Percentiles rank a stretch among this genome's conserved stretches.
These are phyloP conservation scores for Homarus americanus DNA, from an alignment of 1,140 invertebrate genomes.

Conservation along the genomic window DNA sequence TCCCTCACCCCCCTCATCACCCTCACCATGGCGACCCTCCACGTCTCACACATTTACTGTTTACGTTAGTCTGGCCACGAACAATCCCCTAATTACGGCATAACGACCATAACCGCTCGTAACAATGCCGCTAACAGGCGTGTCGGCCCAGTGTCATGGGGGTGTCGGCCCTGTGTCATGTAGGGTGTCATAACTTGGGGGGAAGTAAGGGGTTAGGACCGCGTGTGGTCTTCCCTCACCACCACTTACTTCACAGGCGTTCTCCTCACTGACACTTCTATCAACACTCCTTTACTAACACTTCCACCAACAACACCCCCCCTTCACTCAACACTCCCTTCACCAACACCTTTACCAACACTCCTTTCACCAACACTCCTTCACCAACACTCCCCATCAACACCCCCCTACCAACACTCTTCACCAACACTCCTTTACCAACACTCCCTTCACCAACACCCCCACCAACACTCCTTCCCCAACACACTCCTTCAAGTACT, in stretches of 20 bases:
- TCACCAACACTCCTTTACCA: too few species aligned
- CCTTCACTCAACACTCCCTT: neutral
- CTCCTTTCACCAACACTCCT: too few species aligned
- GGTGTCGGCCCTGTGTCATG: too few species aligned
- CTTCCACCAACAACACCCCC: neutral
- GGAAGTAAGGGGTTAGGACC: neutral
- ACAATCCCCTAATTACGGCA: constrained; percentile 59
- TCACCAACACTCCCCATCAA: too few species aligned
- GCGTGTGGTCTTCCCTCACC: neutral
- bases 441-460: too few species aligned
- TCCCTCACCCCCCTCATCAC: neutral
- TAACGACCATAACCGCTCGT: constrained; percentile 43
- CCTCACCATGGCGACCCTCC: constrained; percentile 15
- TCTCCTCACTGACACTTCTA: neutral
- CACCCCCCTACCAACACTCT: too few species aligned
- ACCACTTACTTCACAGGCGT: too few species aligned
- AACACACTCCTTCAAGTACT: too few species aligned
- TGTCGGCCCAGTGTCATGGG: constrained; percentile 27
- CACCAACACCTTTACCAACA: neutral
- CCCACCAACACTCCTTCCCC: too few species aligned
- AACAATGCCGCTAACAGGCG: constrained; percentile 61
- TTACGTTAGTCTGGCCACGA: constrained; percentile 52
- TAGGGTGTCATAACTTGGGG: neutral
- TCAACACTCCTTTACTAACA: neutral
- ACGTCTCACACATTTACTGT: constrained; percentile 28